Evolutionary conservation across 2,888 invertebrate genomes (phyloP).

Genomic region (Brassicogethes aeneus): DNA sequence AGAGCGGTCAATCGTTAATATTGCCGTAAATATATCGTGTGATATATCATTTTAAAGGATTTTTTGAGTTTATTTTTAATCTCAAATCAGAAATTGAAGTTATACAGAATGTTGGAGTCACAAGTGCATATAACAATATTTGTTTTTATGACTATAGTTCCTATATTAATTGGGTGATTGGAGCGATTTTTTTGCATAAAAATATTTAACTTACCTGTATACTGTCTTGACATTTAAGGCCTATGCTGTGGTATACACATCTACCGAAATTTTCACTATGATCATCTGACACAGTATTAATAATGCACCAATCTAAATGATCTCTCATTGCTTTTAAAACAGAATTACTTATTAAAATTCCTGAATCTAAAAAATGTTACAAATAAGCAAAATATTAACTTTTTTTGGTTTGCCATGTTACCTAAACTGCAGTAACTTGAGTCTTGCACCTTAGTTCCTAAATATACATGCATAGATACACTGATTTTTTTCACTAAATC

Average conservation of each 20-base stretch:
- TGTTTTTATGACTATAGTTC: too few relatives aligned
- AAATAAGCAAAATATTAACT: not conserved
- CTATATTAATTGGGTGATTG: not conserved
- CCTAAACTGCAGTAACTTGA: constrained; percentile 61
- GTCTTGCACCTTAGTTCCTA: constrained; percentile 60
- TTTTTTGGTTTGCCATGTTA: constrained; percentile 28
- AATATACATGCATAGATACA: constrained; percentile 75
- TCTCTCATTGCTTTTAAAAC: constrained; percentile 68
- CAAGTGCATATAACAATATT: not conserved
- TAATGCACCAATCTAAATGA: constrained; percentile 83
- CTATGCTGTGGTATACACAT: constrained; percentile 67
- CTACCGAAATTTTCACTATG: constrained; percentile 84
- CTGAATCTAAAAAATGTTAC: constrained; percentile 52
- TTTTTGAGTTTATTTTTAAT: too few relatives aligned
- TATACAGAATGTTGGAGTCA: too few relatives aligned
- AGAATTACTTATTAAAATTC: constrained; percentile 81
- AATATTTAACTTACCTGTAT: constrained; percentile 47
- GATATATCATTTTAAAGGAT: too few relatives aligned
- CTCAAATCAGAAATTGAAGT: too few relatives aligned
- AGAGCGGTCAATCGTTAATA: too few relatives aligned
- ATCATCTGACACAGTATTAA: constrained; percentile 65
- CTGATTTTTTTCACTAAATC: constrained; percentile 69
- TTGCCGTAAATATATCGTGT: too few relatives aligned
- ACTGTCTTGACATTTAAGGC: constrained; percentile 48
- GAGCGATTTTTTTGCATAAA: not conserved